Conservation (phyloP, 1,140 invertebrate species). For the Aradophagus sp. region DNA sequence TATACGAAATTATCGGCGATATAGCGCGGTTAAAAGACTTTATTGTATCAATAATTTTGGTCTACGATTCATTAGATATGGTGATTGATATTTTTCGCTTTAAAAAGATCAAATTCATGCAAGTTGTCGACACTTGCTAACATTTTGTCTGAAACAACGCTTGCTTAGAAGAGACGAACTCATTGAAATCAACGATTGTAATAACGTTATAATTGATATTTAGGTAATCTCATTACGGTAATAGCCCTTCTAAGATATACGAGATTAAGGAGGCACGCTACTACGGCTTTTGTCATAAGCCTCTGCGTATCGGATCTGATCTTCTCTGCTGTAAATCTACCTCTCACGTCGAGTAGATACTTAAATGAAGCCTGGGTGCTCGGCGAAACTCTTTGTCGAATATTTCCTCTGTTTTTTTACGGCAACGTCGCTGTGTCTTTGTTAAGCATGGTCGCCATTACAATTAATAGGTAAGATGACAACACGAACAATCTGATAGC, state of each 20-base stretch:
- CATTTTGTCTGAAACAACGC: too few species aligned
- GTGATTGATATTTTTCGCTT: too few species aligned
- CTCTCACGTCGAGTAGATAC: constrained; percentile 87
- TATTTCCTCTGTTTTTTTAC: constrained; percentile 93
- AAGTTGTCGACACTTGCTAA: too few species aligned
- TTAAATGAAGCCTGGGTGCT: constrained; percentile 87
- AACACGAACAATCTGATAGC: constrained; percentile 5
- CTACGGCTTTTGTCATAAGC: constrained; percentile 90
- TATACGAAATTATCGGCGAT: too few species aligned
- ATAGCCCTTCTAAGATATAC: constrained; percentile 83
- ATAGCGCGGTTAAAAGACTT: too few species aligned
- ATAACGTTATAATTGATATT: constrained; percentile 50
- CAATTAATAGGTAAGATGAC: constrained; percentile 84
- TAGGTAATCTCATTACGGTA: constrained; percentile 89
- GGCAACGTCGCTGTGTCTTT: constrained; percentile 91
- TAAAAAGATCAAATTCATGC: too few species aligned
- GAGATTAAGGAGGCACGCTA: constrained; percentile 86
- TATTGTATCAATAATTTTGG: too few species aligned
- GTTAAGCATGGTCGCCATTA: constrained; percentile 92
- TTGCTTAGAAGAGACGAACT: too few species aligned
- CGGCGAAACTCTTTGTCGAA: constrained; percentile 84
- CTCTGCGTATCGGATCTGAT: constrained; percentile 89
- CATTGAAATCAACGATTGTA: too few species aligned
- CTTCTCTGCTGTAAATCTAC: constrained; percentile 89
- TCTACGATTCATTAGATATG: too few species aligned